A percentile compares a stretch with the other conserved stretches of the same genome.
phyloP scores from a whole-genome alignment of 1,140 invertebrate genomes.

The Drosophila sp. region DNA sequence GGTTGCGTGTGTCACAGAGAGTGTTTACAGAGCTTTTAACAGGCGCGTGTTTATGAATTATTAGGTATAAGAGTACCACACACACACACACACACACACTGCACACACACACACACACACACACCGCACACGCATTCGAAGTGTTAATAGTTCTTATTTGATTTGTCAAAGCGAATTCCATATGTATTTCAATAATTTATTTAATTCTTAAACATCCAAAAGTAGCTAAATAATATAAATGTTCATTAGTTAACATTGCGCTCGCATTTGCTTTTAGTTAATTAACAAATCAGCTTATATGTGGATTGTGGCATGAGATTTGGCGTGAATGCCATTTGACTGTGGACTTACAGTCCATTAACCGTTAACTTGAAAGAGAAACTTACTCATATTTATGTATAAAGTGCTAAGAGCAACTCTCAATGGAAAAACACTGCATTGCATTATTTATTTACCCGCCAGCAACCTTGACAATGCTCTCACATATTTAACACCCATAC shows the following conservation, averaged over 20 bases:
- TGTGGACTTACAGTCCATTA: conserved; percentile 4
- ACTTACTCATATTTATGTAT: background rate
- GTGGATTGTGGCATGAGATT: background rate
- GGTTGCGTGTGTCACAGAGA: conserved; percentile 37
- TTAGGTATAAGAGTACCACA: conserved; percentile 36
- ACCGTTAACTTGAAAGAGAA: conserved; percentile 1
- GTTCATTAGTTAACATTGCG: conserved; percentile 22
- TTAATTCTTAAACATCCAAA: conserved; percentile 42
- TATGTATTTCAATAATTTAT: conserved; percentile 52
- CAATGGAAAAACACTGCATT: conserved; percentile 14
- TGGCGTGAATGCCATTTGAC: conserved; percentile 1
- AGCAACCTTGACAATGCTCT: conserved; percentile 8
- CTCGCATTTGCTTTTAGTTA: conserved; percentile 18
- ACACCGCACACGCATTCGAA: conserved; percentile 21
- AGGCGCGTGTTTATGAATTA: conserved; percentile 74
- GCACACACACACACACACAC: conserved; percentile 7
- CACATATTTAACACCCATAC: background rate
- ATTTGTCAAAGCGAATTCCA: conserved; percentile 45
- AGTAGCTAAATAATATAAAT: conserved; percentile 18
- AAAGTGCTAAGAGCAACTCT: conserved; percentile 1
- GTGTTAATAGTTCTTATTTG: conserved; percentile 27
- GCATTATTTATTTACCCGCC: conserved; percentile 14
- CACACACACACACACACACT: conserved; percentile 11
- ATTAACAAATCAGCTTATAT: background rate
- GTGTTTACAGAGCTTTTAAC: conserved; percentile 54